These are phyloP conservation scores for Rhabdomys dilectus DNA, from an alignment of 2,113 vertebrate genomes.

Conservation along the genomic window DNA sequence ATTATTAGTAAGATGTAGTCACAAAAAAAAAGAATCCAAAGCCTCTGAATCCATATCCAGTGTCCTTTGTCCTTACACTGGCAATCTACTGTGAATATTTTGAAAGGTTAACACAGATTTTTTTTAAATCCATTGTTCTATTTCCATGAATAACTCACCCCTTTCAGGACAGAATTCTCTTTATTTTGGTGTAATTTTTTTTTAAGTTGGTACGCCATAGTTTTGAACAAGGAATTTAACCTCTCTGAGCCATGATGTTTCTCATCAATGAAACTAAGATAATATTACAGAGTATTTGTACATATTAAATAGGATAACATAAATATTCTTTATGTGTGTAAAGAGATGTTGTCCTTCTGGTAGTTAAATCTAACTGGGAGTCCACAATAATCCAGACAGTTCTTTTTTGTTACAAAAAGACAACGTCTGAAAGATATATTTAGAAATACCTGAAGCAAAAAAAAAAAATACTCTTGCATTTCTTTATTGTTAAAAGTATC, in stretches of 20 bases:
- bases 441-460: constrained; percentile 1
- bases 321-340: background rate
- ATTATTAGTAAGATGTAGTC: background rate
- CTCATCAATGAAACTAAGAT: constrained; percentile 24
- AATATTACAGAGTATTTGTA: background rate
- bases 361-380: background rate
- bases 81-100: background rate
- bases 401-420: background rate
- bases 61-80: constrained; percentile 31
- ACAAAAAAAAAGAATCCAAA: background rate
- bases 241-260: background rate
- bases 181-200: constrained; percentile 3
- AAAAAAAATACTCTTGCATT: constrained; percentile 15
- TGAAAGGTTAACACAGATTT: background rate
- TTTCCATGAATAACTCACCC: background rate
- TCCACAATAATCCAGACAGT: background rate
- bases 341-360: background rate
- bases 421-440: background rate
- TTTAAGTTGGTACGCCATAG: background rate
- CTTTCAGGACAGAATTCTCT: constrained; percentile 8
- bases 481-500: background rate
- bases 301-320: background rate
- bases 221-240: constrained; percentile 43
- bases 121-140: background rate
- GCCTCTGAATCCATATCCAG: background rate